Evolutionary conservation across 2,888 invertebrate species (phyloP), one percentile per base, ranked within the genome.

Genomic region (Tholera decimalis): DNA sequence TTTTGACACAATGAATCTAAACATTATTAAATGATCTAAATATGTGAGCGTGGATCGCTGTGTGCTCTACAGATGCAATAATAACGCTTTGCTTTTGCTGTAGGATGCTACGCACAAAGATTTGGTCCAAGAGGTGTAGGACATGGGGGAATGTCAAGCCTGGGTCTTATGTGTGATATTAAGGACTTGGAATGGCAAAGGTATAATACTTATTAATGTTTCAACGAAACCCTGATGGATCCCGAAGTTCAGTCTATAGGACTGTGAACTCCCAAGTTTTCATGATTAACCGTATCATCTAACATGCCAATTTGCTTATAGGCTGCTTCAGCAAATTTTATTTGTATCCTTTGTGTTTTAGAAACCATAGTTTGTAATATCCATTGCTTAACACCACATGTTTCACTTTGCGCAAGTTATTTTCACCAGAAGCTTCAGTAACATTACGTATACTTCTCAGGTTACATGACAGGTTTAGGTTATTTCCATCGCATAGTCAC

Each of bases 41-140:
- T 72, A 44, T 77, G 73, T 68, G 44, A 59, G 70, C 58, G 78
- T 78, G 78, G 69, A 81, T 77, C 62, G 88, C 90, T 91, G 90
- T 92, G 92, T 87, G 82, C 90, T 92, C 91, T 80, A 85, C 87
- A 89, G 92, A 88, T 89, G 86, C 79, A 80, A 75, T 87, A 89
- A 84, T 92, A 90, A 91, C 86, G 92, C 92, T 93, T 91, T 93
- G 93, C 93, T 93, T 93, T 91, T 92, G 93, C 93, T 93, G 90
- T 94, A 98, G 98, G 98, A 96, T 99, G 99, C 97, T 99, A 99
- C 97, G 98, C 98, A 92, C 98, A 98, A 96, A 98, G 97, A 96
- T 99, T 97, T 96, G 99, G 99, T 86, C 98, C 98, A 86, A 97
- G 98, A 96, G 98, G 98, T 91, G 97, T 98, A 96, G 99, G 98